Base-by-base conservation (phyloP, 2,797 vertebrate species). In the Pantherophis vulpinus region DNA sequence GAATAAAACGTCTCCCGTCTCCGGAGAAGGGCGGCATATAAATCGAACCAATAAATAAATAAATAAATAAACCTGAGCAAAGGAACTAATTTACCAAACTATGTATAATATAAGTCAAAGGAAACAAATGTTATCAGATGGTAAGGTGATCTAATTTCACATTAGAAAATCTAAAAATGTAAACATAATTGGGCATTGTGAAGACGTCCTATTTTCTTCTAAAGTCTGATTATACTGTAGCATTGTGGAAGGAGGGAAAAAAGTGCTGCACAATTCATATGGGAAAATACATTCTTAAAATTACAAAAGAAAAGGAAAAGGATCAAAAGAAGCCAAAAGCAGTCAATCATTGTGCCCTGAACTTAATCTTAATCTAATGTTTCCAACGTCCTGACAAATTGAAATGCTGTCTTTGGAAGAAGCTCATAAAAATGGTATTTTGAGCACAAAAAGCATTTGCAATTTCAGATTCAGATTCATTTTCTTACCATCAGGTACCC, bases 361-460 rank as follows among this genome's bases (percentile, higher is more conserved):
- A 86, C 88, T 93, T 58, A 58, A 91, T 93, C 58, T 88, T 94
- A 93, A 94, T 89, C 88, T 90, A 54, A 7, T 56, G 91, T 95
- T 79, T 91, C 91, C 74, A 88, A 25, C 11, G 2, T 94, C 92
- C 92, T 61, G 94, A 92, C 90, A 87, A 93, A 90, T 66, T 90
- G 94, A 94, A 96, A 88, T 0, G 29, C 4, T 90, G 94, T 32
- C 60, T 93, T 96, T 94, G 83, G 91, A 92, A 29, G 70, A 93
- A 94, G 89, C 90, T 91, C 88, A 54, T 86, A 60, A 91, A 93
- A 79, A 74, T 32, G 83, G 66, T 66, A 63, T 92, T 59, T 86
- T 14, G 37, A 37, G 91, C 92, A 92, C 94, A 92, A 86, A 94
- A 91, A 92, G 59, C 58, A 83, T 92, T 59, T 90, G 42, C 79